Evolutionary conservation across 2,888 invertebrate species (phyloP), one percentile per base, ranked within the genome.

Genomic region (Coenonympha glycerion): DNA sequence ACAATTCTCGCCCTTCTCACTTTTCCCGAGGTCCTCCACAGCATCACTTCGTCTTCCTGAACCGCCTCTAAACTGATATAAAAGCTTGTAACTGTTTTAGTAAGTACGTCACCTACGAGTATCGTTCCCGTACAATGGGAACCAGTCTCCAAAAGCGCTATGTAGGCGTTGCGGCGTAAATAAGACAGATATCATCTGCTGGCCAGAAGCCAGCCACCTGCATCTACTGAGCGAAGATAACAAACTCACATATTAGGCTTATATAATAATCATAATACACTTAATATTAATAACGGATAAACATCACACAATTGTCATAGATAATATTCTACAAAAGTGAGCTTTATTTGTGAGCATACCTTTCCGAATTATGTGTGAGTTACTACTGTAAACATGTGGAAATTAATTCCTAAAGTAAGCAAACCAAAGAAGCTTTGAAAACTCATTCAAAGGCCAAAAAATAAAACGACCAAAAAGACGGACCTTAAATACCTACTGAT

Each of bases 111-210:
- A 11, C 11, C 13, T 22, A 9, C 5, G 6, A n/a, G n/a, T 15
- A 1, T 1, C 37, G 37, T 22, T 13, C 11, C 3, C 2, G 19
- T 11, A 13, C 34, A 42, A 44, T 49, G 52, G 49, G 42, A 37
- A 50, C 50, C 22, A n/a, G 42, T 30, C 47, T 42, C 50, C 54
- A 53, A 54, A 53, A 53, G 51, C 55, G 26, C 52, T 46, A 53
- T 42, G 37, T 31, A 45, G 54, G 37, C 11, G 36, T 46, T 51
- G 55, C 51, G 51, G 49, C 49, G 50, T 60, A 60, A 60, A 60
- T 59, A 60, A 55, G 52, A 54, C 56, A 51, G 60, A 60, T 56
- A 59, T 53, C 47, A 59, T 57, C 60, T 59, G 22, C 56, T 55
- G 58, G 61, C 49, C 49, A 28, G 46, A 53, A 54, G 60, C 60